Conservation (phyloP, 2,797 vertebrate species). For the Centropyge bicolor region DNA sequence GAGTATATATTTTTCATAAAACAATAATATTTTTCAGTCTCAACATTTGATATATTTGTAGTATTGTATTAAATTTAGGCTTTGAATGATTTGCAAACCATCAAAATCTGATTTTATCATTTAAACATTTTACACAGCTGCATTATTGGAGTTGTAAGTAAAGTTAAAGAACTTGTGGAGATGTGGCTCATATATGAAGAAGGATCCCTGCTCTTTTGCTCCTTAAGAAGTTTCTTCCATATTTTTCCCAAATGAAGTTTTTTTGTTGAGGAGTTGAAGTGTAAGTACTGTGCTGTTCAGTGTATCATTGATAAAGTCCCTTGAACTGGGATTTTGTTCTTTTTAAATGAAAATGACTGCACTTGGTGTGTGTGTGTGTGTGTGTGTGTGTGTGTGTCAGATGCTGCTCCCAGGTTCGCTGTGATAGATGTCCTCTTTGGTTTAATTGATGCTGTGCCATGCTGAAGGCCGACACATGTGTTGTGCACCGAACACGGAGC, state of each 20-base stretch:
- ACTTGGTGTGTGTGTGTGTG: background rate
- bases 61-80: too few species aligned
- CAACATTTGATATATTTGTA: too few species aligned
- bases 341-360: background rate
- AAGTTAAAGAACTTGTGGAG: background rate
- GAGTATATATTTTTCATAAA: too few species aligned
- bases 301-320: background rate
- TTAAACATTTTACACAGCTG: too few species aligned
- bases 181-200: background rate
- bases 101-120: too few species aligned
- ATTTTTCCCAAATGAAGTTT: background rate
- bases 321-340: background rate
- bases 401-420: constrained; percentile 47
- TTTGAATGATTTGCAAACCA: too few species aligned
- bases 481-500: constrained; percentile 44
- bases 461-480: constrained; percentile 56
- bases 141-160: too few species aligned
- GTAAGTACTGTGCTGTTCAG: too few species aligned
- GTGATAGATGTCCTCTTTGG: constrained; percentile 68
- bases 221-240: background rate
- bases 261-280: background rate
- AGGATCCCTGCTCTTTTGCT: background rate
- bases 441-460: constrained; percentile 66
- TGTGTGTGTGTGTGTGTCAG: constrained; percentile 20
- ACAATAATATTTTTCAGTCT: too few species aligned